These are phyloP conservation scores for Oceanites oceanicus DNA, from an alignment of 2,113 vertebrate genomes.

Conservation along the genomic window DNA sequence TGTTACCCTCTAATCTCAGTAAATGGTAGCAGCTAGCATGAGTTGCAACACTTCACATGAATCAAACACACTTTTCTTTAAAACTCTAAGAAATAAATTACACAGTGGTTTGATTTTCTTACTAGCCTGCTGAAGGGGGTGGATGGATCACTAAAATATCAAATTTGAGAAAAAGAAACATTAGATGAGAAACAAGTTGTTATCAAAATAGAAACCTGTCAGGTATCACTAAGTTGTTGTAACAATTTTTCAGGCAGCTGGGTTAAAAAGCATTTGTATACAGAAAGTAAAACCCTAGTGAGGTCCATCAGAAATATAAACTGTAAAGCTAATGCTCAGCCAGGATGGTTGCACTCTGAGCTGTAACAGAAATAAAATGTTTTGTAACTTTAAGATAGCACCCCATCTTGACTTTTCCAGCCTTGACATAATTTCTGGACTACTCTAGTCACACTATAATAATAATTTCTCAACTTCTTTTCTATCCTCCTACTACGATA, in stretches of 20 bases:
- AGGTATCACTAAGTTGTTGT: slow-evolving; percentile 6
- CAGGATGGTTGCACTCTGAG: not conserved
- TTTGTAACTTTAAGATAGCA: not conserved
- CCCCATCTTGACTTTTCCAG: not conserved
- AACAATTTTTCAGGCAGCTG: slow-evolving; percentile 24
- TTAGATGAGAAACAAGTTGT: slow-evolving; percentile 34
- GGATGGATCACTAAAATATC: slow-evolving; percentile 46
- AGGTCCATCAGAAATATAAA: not conserved
- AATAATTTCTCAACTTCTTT: not conserved
- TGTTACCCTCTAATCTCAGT: not conserved
- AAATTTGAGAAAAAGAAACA: slow-evolving; percentile 38
- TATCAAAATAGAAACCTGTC: slow-evolving; percentile 42
- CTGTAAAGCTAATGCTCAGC: not conserved
- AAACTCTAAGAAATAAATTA: slow-evolving; percentile 30
- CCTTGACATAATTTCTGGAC: not conserved
- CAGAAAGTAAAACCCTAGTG: not conserved
- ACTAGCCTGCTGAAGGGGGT: slow-evolving; percentile 2
- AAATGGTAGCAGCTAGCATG: not conserved
- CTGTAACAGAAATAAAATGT: not conserved
- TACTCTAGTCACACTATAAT: not conserved
- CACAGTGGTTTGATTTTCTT: not conserved
- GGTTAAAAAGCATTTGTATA: slow-evolving; percentile 24
- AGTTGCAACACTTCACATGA: slow-evolving; percentile 1
- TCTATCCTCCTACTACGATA: not conserved
- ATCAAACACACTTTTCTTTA: slow-evolving; percentile 38